Base-by-base conservation (phyloP, 2,797 vertebrate genomes). In the Euphonia xanthogaster region DNA sequence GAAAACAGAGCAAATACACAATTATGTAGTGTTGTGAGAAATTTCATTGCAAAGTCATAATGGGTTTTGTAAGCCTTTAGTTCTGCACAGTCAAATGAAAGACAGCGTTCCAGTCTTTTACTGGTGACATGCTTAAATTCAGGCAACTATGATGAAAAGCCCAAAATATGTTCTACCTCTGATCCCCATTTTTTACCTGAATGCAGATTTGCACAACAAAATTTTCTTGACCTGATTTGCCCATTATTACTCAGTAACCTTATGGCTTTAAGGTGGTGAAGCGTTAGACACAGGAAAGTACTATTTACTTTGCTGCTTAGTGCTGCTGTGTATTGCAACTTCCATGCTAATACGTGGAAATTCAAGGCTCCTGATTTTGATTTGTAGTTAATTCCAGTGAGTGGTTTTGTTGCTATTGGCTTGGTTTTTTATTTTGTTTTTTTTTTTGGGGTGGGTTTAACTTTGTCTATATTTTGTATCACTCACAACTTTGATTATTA, bases 31-130 rank as follows among this genome's bases (percentile, higher is more conserved):
- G 25, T 17, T 67, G 45, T 60, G 44, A 88, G 68, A 91, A 82
- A 39, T 67, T 57, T 67, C 1, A 3, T 23, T 63, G 45, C 60
- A 33, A 79, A 72, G 20, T 87, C 24, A 6, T 23, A 72, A 19
- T 37, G n/a, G 25, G 12, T 50, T 92, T 92, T 83, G 15, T 35
- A n/a, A 44, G 14, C 13, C 47, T 77, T 67, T 23, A 72, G 20
- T 53, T 83, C 30, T 14, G 37, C 14, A 25, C 9, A 33, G 20
- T 65, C 31, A 90, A 14, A 31, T 75, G 19, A 75, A 85, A 74
- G 48, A n/a, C 20, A 45, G 6, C 0, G 0, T 66, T 70, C 20
- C 3, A 35, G 0, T 81, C 31, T 85, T 82, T 78, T 63, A 44
- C 10, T 60, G 18, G 21, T 86, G 27, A 15, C 8, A 3, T 35